Evolutionary conservation across 2,797 vertebrate genomes (phyloP), one percentile per base, ranked within the genome.

Genomic region (Allobates femoralis): DNA sequence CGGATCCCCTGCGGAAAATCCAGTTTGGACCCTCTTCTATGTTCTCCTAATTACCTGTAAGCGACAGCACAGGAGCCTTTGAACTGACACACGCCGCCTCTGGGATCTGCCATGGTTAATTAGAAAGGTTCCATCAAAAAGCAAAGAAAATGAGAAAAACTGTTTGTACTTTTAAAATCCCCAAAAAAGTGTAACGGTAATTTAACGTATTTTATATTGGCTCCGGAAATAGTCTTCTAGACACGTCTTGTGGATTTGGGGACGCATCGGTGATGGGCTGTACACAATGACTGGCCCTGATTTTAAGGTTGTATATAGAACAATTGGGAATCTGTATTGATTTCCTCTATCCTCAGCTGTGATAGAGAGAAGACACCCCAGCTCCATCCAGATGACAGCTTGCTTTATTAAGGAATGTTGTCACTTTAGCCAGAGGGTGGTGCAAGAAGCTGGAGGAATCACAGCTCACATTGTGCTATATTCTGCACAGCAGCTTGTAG

Each of bases 341-440:
- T 60, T 60, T 12, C 37, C n/a, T 23, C 3, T 21, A 64, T 62
- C 78, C n/a, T 50, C 12, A 26, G 67, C 67, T n/a, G 28, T 34
- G 53, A 84, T 30, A 41, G 14, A 41, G 23, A 55, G 75, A 74
- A 32, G 64, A 66, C 41, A 53, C 12, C 46, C 41, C 0, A 1
- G 64, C 85, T 60, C 30, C 53, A 84, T 67, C 34, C 41, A 5
- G 11, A 14, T 71, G 81, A 18, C 66, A 51, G 67, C 60, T 14
- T 80, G 78, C 76, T 84, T 86, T 78, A 5, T 82, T 74, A 71
- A 58, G 34, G 37, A 88, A 74, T 58, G 55, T n/a, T 86, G 30
- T 87, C 85, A 81, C 77, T 76, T 78, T 58, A 83, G 81, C 81
- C 75, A 69, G 81, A 12, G 51, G 81, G 77, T 37, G 56, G 83